Evolutionary conservation across 1,140 invertebrate genomes (phyloP), one percentile per base, ranked within the genome.

Genomic region (Aleiodes sp.): DNA sequence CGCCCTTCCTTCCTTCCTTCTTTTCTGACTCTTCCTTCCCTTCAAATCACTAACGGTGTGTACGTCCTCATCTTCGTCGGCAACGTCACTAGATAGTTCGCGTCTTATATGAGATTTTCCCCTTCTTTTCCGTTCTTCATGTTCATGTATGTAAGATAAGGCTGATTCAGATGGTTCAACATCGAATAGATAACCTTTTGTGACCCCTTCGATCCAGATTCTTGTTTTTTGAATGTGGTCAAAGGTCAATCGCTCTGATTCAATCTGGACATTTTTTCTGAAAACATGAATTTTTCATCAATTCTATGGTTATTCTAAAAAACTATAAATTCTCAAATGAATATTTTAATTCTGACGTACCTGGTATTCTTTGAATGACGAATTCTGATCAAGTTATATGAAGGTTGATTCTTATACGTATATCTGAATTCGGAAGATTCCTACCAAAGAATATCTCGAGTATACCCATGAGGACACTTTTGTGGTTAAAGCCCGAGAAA

Each of bases 1-100:
- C 82, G 81, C 81, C 83, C 83, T 84, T 85, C 82, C 79, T 81
- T 82, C 78, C 76, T 82, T 80, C 80, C 75, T 82, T 77, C 77
- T 79, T 76, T 74, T 73, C 80, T 78, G 76, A 73, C 80, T 78
- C 81, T 63, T 77, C 65, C 74, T 70, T 79, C 72, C 72, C 73
- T 77, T 73, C 75, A 73, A 70, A 65, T 75, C 69, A 75, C 68
- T 68, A 63, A 41, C 60, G 57, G 19, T 21, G 21, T 2, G 46
- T 12, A 12, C 41, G 16, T 8, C 46, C 46, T 52, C 46, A 52
- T 28, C 66, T 68, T 56, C 61, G 29, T 70, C 46, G 46, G 21
- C 46, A 16, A 52, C 46, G 21, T 52, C 46, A 52, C 46, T 52
- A 9, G 19, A 46, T 19, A 46, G 41, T 46, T 19, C 16, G 4